These are phyloP conservation scores for Thera obeliscata DNA, from an alignment of 2,888 invertebrate genomes.

Conservation along the genomic window DNA sequence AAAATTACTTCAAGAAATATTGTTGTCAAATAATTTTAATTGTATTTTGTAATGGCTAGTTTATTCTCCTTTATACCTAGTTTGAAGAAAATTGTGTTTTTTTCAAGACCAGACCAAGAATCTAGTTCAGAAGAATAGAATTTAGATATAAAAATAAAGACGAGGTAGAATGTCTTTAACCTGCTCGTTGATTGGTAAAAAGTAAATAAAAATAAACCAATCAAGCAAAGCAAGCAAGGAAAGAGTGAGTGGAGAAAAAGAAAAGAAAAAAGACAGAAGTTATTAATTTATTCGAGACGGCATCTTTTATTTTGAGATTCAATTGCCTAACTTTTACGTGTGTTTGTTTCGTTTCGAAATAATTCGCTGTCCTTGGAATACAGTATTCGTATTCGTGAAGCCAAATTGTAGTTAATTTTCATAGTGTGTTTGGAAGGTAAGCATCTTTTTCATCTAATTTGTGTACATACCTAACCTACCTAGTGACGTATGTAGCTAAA, in stretches of 20 bases:
- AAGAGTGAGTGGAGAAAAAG: slow-evolving; percentile 6
- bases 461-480: neutral
- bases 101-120: no score
- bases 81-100: no score
- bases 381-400: slow-evolving; percentile 50
- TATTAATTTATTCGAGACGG: slow-evolving; percentile 78
- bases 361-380: slow-evolving; percentile 66
- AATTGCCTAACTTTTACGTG: slow-evolving; percentile 69
- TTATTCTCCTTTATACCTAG: no score
- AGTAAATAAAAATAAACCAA: neutral
- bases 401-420: slow-evolving; percentile 45
- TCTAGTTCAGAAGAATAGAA: no score
- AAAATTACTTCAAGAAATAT: neutral
- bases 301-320: slow-evolving; percentile 79
- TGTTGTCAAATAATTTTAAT: no score
- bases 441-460: slow-evolving; percentile 63
- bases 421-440: slow-evolving; percentile 64
- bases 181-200: neutral
- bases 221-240: slow-evolving; percentile 6
- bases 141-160: neutral
- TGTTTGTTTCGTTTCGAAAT: slow-evolving; percentile 63
- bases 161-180: neutral
- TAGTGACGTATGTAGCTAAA: slow-evolving; percentile 70
- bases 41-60: no score
- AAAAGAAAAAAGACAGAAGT: slow-evolving; percentile 74